phyloP scores from a whole-genome alignment of 2,888 invertebrate species.

The Ganaspis brasiliensis region DNA sequence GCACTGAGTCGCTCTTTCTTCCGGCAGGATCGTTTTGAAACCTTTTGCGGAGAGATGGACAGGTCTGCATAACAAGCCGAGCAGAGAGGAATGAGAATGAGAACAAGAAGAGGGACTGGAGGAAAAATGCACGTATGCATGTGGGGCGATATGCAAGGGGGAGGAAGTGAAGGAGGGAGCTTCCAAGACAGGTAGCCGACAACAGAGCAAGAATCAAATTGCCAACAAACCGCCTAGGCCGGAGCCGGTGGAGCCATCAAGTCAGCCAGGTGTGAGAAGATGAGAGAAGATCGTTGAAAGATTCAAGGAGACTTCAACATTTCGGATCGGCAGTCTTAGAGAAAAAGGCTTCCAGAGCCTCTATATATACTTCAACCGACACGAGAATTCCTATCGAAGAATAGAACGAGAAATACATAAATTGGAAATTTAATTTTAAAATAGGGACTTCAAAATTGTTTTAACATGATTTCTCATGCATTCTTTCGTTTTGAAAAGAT shows the following conservation, averaged over 20 bases:
- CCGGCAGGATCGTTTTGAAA: constrained; percentile 40
- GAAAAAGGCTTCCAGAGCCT: no score
- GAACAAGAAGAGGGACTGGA: constrained; percentile 46
- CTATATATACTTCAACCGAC: no score
- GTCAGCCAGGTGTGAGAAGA: constrained; percentile 74
- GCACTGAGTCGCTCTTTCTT: constrained; percentile 5
- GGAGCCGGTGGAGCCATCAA: constrained; percentile 60
- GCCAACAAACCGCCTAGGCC: constrained; percentile 70
- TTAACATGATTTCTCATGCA: no score
- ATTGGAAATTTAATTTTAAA: no score
- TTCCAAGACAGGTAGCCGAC: constrained; percentile 70
- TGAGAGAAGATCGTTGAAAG: constrained; percentile 71
- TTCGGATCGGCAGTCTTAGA: no score
- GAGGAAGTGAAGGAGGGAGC: constrained; percentile 50
- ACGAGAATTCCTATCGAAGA: no score
- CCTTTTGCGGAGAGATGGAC: constrained; percentile 37
- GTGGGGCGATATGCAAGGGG: constrained; percentile 27
- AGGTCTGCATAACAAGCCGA: constrained; percentile 42
- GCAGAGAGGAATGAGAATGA: constrained; percentile 45
- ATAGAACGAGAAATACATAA: no score
- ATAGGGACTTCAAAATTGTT: no score
- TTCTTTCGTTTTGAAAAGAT: no score
- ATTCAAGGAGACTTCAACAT: constrained; percentile 70
- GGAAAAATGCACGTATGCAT: constrained; percentile 46
- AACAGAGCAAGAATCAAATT: constrained; percentile 49